Evolutionary conservation across 1,140 invertebrate genomes (phyloP).

Genomic region (Harpegnathos saltator): DNA sequence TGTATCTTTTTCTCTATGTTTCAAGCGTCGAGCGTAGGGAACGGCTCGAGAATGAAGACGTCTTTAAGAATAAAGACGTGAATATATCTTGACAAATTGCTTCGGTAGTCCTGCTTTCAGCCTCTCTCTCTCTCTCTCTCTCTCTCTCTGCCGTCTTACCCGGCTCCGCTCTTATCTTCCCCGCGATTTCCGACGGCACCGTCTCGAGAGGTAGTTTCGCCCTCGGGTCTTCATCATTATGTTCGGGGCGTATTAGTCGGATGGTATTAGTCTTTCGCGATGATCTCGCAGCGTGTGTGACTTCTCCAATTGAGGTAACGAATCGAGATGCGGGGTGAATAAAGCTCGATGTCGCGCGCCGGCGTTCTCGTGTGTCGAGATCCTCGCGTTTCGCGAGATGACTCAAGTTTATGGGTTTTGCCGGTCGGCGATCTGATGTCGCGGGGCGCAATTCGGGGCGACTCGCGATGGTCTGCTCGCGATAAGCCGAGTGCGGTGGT

Average conservation of each 20-base stretch:
- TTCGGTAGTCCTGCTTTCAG: not conserved
- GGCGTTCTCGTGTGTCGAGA: too few species aligned
- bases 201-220: not conserved
- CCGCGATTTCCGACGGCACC: not conserved
- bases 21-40: constrained; percentile 13
- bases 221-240: not conserved
- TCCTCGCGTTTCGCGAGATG: not conserved
- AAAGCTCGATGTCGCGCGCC: not conserved
- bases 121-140: not conserved
- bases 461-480: not conserved
- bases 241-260: too few species aligned
- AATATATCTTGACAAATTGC: constrained; percentile 42
- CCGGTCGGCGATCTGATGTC: not conserved
- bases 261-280: too few species aligned
- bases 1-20: constrained; percentile 6
- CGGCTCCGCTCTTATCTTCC: not conserved
- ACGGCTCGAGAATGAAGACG: constrained; percentile 12
- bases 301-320: not conserved
- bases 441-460: constrained; percentile 17
- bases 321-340: not conserved
- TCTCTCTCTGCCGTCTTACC: not conserved
- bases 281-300: not conserved
- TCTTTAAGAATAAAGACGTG: constrained; percentile 4
- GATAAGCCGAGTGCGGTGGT: constrained; percentile 10
- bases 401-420: constrained; percentile 28